Evolutionary conservation across 2,797 vertebrate species (phyloP), one percentile per base, ranked within the genome.

Genomic region (Synaphobranchus kaupii): DNA sequence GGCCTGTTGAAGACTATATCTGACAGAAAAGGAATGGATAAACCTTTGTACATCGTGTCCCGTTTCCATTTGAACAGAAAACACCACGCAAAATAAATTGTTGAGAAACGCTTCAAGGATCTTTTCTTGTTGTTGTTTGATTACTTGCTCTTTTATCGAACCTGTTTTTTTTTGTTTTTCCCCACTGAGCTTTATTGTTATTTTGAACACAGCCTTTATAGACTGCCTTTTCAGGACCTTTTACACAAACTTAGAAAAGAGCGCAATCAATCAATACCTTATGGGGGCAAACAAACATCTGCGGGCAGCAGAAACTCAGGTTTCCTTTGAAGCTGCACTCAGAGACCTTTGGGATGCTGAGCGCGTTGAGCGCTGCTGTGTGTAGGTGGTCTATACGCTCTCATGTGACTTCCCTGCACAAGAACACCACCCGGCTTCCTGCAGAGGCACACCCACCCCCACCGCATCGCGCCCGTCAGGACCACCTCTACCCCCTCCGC

Each of bases 321-420:
- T 48, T 60, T n/a, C 25, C 60, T 83, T 87, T 83, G 39, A 60
- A 85, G 60, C 3, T 10, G 39, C 28, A 60, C 84, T 66, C 5
- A 0, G n/a, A 66, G 60, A 50, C 39, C 56, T n/a, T 22, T 28
- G 34, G 39, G 84, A 68, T 68, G 60, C 25, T n/a, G 56, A 84
- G 52, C 28, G 4, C 25, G 52, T 84, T 44, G n/a, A n/a, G 83
- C 34, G 31, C 31, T 31, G 68, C 6, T 44, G 73, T 44, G 68
- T 71, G 68, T 71, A 85, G 84, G 85, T 86, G 66, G 85, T 86
- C 85, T 28, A 17, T 25, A 44, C 56, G 68, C 20, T 76, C 85
- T 86, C 68, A 31, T 86, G 85, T 56, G 48, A 84, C n/a, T 58
- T 56, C 83, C 50, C 52, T 84, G 83, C 81, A 83, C 7, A 83